Evolutionary conservation across 2,797 vertebrate genomes (phyloP), one percentile per base, ranked within the genome.

Genomic region (Rhinophrynus dorsalis): DNA sequence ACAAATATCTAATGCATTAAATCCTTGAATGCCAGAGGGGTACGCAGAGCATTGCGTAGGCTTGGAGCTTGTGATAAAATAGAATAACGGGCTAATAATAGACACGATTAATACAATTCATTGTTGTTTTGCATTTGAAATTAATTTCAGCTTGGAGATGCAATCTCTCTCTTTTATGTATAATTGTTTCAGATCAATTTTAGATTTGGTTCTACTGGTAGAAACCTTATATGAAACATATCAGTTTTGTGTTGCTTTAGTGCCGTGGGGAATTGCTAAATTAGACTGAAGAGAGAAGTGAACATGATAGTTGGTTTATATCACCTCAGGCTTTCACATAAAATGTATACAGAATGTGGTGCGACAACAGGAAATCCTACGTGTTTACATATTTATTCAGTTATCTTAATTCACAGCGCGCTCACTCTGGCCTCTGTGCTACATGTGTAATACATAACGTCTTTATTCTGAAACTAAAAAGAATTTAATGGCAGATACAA

Each of bases 171-270:
- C 35, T 58, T 72, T 58, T 42, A 30, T 27, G 45, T 51, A 27
- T 54, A 58, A 72, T 65, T 23, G 26, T 51, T 65, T 58, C 18
- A 58, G 68, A 65, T 65, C 42, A 72, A 64, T 57, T 63, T 71
- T 38, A 33, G 37, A 64, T 64, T 37, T 38, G 20, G 15, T 12
- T 11, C 20, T n/a, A 44, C 67, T 24, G 38, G 51, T 71, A 57
- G 24, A 18, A 57, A 48, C 51, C 40, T 71, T 70, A 57, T 56
- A 62, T 57, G n/a, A 33, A 65, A 42, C n/a, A 15, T 35, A 72
- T 72, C n/a, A 52, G 65, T 65, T 64, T 35, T 23, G 42, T 51
- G 17, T 24, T 64, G 68, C 35, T 65, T 72, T 72, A 50, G 40
- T 32, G 61, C 60, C 51, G 30, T 58, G 54, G 42, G 33, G 47